Evolutionary conservation across 2,113 vertebrate genomes (phyloP), one percentile per base, ranked within the genome.

Genomic region (Actinemys pallida): DNA sequence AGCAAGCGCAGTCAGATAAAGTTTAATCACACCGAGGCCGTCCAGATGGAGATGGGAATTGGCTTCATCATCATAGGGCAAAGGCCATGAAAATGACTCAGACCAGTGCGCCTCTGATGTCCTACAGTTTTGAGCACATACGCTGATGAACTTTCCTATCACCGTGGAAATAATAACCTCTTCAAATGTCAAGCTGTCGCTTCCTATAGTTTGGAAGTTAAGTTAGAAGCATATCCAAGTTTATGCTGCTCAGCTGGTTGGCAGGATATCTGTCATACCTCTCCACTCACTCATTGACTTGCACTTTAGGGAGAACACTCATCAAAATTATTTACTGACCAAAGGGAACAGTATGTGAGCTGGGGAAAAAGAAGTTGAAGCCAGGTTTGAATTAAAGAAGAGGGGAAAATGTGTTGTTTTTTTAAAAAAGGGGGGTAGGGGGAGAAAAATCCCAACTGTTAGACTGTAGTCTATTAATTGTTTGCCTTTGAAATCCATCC

Each of bases 1-100:
- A 12, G 6, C 11, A 12, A 4, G 57, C 0, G 0, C 31, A 56
- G 42, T 0, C 45, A n/a, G 9, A 35, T 6, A 6, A 14, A 24
- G 8, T 1, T 12, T 4, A 1, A 52, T 22, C 5, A 13, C 3
- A 4, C 1, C 6, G 22, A 19, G 16, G 57, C 6, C 8, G 79
- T 9, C 54, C 31, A 20, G 75, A 2, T 13, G 83, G 9, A n/a
- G 52, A 5, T 72, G 54, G 59, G 31, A 11, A 1, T 3, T 76
- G 45, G 1, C 2, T 87, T 50, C 45, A 0, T 29, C 22, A 8
- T 57, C 24, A 3, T 42, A 56, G 54, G 54, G 22, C 14, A 27
- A 81, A 81, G 49, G 56, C 83, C 3, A 1, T 1, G 20, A 2
- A 0, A 10, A 1, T 45, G 69, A 4, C 22, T 52, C 45, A 2